Evolutionary conservation across 2,113 vertebrate genomes (phyloP), one percentile per base, ranked within the genome.

Genomic region (Conger conger): DNA sequence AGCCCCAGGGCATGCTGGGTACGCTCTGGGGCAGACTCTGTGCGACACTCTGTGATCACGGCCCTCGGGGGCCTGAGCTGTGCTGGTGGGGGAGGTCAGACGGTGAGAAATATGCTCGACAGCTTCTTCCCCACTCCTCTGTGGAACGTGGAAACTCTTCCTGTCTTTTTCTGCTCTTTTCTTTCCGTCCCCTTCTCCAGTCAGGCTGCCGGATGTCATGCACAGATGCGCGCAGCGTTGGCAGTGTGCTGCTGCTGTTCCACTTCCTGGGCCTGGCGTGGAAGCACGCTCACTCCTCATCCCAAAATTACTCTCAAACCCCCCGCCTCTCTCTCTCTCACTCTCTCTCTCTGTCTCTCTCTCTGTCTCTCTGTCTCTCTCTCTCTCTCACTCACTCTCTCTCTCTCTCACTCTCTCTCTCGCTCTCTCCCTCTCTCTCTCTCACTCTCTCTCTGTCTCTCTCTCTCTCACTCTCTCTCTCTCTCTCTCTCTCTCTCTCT

Each of bases 161-260:
- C 33, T 42, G 20, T 20, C 5, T 2, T 30, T 16, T 63, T 23
- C 11, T 2, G 33, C 50, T 33, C 42, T 30, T 36, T 18, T 60
- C 45, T 8, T 77, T 68, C 30, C 76, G 2, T 33, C 35, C 37
- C 80, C 36, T n/a, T 54, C 68, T 40, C 5, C n/a, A 54, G 80
- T 88, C 87, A 80, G 85, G 82, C 84, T 88, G 82, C 82, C 16
- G 42, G 76, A 80, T 86, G 76, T 79, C 20, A 18, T n/a, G 54
- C 27, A 57, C 76, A 68, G 35, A 73, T 53, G 82, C 76, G 53
- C 79, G 38, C 16, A 77, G 53, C 30, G 16, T n/a, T 27, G 20
- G 23, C 77, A 8, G 76, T 57, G 78, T 84, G 84, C 18, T 8
- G 81, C 87, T 81, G 85, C 68, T 37, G 18, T 76, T 82, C 80